Base-by-base conservation (phyloP, 92 coral and sea anemone species). In the Bergia sp. region DNA sequence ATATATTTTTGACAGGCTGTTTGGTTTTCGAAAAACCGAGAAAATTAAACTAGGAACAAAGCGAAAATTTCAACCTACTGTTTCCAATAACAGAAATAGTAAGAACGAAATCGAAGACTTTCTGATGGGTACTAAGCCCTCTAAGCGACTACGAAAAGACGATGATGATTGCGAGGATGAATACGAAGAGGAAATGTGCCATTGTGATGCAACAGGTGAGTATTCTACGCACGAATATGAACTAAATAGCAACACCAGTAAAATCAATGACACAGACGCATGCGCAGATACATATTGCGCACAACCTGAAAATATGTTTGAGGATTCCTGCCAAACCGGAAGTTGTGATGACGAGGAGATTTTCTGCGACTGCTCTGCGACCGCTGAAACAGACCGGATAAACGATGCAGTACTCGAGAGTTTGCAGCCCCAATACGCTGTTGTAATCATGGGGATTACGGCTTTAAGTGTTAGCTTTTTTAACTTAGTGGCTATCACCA, bases 111-210 rank as follows among this genome's bases (percentile, higher is more conserved):
- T 47, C 5, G 85, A 58, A 38, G 49, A 37, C 12, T 29, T 36
- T 37, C 40, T 39, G 43, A 72, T 18, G 76, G 5, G 50, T n/a
- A 58, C 11, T 5, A 82, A 20, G 58, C 74, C 75, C 49, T 64
- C 37, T 39, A 82, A 82, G 55, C 86, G 41, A 64, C 75, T 13
- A 0, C 86, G 86, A n/a, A 39, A 13, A 82, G 86, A 82, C 72
- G 21, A 21, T 21, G 47, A 20, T 13, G 75, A 61, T 40, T 40
- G 50, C 5, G 74, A 29, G 3, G 29, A 38, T 1, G 44, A 37
- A 50, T 80, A 23, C 39, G 4, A 11, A 40, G 69, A 57, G 0
- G 47, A 37, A 36, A 53, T 74, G n/a, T 38, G n/a, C 47, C 15
- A 42, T 0, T 74, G 8, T 38, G 44, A 42, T 36, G 7, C n/a